phyloP scores from a whole-genome alignment of 2,113 vertebrate species.

The Naja naja region DNA sequence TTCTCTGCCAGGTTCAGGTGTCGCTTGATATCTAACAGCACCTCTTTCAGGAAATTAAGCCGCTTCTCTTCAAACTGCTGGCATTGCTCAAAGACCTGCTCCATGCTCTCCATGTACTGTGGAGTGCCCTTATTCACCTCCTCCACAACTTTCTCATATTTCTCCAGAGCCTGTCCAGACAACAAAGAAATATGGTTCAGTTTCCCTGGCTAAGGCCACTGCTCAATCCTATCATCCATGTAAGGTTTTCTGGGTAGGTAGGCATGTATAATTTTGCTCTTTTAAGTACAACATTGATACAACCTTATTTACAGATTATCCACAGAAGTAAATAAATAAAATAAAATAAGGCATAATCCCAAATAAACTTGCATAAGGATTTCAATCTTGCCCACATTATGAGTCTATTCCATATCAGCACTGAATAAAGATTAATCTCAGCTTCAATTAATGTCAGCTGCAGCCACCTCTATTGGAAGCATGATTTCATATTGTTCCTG shows the following conservation, averaged over 20 bases:
- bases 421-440: neutral
- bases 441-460: neutral
- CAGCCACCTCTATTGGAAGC: neutral
- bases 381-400: neutral
- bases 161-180: conserved; percentile 85
- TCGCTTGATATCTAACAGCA: conserved; percentile 93
- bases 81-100: conserved; percentile 97
- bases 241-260: neutral
- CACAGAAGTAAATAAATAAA: neutral
- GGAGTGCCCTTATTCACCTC: conserved; percentile 92
- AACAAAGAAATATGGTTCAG: neutral
- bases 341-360: neutral
- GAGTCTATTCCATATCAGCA: neutral
- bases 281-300: neutral
- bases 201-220: neutral
- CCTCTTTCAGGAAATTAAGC: conserved; percentile 95
- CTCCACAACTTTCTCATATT: conserved; percentile 95
- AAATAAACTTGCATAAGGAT: neutral
- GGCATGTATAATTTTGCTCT: neutral
- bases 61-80: conserved; percentile 97
- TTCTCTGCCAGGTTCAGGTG: conserved; percentile 94
- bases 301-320: neutral
- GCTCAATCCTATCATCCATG: neutral
- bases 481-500: neutral
- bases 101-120: conserved; percentile 94